Percentiles rank a stretch among this genome's conserved stretches.
phyloP scores from a whole-genome alignment of 2,113 vertebrate genomes.

The Myocastor coypus region DNA sequence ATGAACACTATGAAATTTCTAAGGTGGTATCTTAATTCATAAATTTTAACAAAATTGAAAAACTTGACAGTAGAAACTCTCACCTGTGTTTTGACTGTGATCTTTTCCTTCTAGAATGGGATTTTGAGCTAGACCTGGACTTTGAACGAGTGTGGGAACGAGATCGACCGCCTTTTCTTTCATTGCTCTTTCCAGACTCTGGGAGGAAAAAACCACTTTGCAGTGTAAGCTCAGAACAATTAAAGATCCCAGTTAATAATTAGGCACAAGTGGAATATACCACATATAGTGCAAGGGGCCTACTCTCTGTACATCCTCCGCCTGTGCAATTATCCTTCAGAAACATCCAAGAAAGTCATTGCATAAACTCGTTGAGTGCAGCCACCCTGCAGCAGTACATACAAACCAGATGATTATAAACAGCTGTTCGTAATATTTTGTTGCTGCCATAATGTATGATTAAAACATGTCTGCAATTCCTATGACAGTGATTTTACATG shows the following conservation, averaged over 20 bases:
- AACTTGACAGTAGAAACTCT: slow-evolving; percentile 50
- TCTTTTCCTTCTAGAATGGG: slow-evolving; percentile 91
- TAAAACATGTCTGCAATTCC: slow-evolving; percentile 84
- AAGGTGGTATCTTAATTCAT: slow-evolving; percentile 8
- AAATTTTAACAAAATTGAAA: slow-evolving; percentile 56
- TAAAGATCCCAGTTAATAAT: slow-evolving; percentile 91
- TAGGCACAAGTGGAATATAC: slow-evolving; percentile 89
- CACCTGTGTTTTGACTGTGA: slow-evolving; percentile 95
- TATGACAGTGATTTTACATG: slow-evolving; percentile 77
- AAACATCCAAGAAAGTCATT: slow-evolving; percentile 92
- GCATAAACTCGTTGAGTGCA: slow-evolving; percentile 91
- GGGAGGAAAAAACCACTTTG: slow-evolving; percentile 91
- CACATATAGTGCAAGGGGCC: slow-evolving; percentile 90
- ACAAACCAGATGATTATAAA: slow-evolving; percentile 92
- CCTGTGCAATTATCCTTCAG: slow-evolving; percentile 91
- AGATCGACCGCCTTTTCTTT: slow-evolving; percentile 89
- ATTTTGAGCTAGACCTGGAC: slow-evolving; percentile 91
- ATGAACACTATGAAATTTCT: slow-evolving; percentile 1
- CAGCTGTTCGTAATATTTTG: slow-evolving; percentile 87
- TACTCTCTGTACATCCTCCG: slow-evolving; percentile 90
- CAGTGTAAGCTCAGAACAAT: slow-evolving; percentile 91
- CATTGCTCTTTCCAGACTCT: slow-evolving; percentile 88
- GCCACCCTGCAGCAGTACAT: slow-evolving; percentile 92
- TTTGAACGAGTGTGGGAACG: slow-evolving; percentile 90
- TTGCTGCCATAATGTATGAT: slow-evolving; percentile 89